Evolutionary conservation across 2,113 vertebrate species (phyloP).

Genomic region (Hyaena hyaena): DNA sequence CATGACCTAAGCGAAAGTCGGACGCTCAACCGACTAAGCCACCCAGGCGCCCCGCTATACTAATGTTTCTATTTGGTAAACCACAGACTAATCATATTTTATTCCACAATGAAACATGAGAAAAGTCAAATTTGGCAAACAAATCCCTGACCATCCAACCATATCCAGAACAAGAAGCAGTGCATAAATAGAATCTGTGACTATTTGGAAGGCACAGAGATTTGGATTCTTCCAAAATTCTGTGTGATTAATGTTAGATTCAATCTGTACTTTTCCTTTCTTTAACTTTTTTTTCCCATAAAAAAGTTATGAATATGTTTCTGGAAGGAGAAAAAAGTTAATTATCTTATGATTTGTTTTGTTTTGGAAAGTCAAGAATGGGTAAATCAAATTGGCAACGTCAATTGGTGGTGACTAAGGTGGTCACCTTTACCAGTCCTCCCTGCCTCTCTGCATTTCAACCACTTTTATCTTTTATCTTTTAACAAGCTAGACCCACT

Average conservation of each 20-base stretch:
- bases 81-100: not conserved
- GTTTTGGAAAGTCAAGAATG: not conserved
- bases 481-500: not conserved
- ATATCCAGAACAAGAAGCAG: not conserved
- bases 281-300: not conserved
- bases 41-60: too few species aligned
- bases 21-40: too few species aligned
- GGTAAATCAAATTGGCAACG: constrained; percentile 20
- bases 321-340: not conserved
- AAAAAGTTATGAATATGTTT: not conserved
- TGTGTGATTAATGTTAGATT: not conserved
- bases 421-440: not conserved
- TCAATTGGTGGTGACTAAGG: not conserved
- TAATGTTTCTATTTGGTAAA: not conserved
- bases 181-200: not conserved
- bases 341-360: not conserved
- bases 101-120: constrained; percentile 1
- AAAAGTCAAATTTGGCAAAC: not conserved
- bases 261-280: not conserved
- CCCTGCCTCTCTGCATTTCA: not conserved
- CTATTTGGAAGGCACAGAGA: not conserved
- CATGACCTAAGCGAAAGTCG: too few species aligned
- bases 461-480: not conserved
- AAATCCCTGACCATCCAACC: not conserved
- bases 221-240: not conserved